Evolutionary conservation across 2,888 invertebrate species (phyloP), one percentile per base, ranked within the genome.

Genomic region (Phalera bucephala): DNA sequence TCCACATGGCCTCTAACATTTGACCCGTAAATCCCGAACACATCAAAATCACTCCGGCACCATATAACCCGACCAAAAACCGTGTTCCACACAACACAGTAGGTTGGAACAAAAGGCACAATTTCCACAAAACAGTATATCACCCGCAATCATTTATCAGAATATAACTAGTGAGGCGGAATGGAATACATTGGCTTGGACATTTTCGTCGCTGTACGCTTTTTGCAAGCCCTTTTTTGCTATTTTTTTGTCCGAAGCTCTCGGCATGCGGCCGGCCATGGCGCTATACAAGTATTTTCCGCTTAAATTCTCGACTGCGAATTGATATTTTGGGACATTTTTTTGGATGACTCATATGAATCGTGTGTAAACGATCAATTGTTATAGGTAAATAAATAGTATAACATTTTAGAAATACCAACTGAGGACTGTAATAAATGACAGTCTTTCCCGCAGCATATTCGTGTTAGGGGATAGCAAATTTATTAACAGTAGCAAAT

Each of bases 131-230:
- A 70, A 64, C 71, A 69, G 64, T 69, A 64, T 63, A 69, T 67
- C 69, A 80, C 73, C 75, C 74, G 45, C 63, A 66, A 80, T 83
- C 85, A 81, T 85, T 85, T 85, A 83, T 85, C 85, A 82, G 80
- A 73, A 74, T 78, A 78, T 80, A 85, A 83, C 85, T 83, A 83
- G 79, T 82, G 75, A 76, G 79, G 76, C 64, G 81, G 77, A 80
- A 78, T 69, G 68, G 73, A 68, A 78, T 75, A 80, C 72, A 70
- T 70, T 79, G 78, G 69, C 66, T 63, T 58, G 78, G 80, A 77
- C 76, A 72, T 80, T 75, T 75, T 70, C 64, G 53, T 50, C 36
- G 64, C 53, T 52, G 51, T 50, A 47, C 55, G 42, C 51, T 68
- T 62, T 64, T 64, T 64, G 56, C 26, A 14, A 27, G 37, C 25